Conservation (phyloP, 1,140 invertebrate species). For the Diorhabda elongata region DNA sequence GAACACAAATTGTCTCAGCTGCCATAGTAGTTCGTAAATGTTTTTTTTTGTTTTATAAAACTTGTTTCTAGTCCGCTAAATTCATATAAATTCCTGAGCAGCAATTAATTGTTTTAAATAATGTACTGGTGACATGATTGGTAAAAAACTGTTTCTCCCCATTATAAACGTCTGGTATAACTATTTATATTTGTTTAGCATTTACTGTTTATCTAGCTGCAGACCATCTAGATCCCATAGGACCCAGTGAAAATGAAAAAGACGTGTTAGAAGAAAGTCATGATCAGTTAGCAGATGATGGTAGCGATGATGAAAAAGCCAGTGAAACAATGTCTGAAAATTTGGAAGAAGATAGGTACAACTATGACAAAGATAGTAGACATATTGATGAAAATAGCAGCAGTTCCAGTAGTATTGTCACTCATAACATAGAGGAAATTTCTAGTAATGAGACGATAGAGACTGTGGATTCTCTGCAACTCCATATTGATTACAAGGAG, state of each 20-base stretch:
- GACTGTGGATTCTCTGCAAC: conserved; percentile 33
- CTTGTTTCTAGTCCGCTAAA: no score
- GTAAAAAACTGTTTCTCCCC: no score
- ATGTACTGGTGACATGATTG: no score
- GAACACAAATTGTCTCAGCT: no score
- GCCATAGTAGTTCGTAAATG: no score
- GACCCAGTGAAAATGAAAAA: conserved; percentile 11
- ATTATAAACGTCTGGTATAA: neutral
- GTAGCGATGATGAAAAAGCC: conserved; percentile 31
- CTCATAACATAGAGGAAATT: conserved; percentile 30
- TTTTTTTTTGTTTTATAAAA: no score
- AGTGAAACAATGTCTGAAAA: conserved; percentile 28
- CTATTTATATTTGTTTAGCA: neutral
- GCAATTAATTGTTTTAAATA: no score
- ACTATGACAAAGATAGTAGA: conserved; percentile 29
- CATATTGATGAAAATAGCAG: conserved; percentile 32
- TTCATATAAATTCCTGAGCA: no score
- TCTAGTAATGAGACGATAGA: conserved; percentile 32
- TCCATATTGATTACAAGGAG: conserved; percentile 29
- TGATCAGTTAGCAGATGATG: conserved; percentile 21
- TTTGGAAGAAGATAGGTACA: conserved; percentile 24
- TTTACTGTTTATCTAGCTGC: neutral
- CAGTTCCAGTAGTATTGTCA: conserved; percentile 26
- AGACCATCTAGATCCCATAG: conserved; percentile 22
- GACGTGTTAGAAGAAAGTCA: conserved; percentile 22